phyloP scores from a whole-genome alignment of 2,797 vertebrate genomes.

The Cynodonichthys magdalenae region DNA sequence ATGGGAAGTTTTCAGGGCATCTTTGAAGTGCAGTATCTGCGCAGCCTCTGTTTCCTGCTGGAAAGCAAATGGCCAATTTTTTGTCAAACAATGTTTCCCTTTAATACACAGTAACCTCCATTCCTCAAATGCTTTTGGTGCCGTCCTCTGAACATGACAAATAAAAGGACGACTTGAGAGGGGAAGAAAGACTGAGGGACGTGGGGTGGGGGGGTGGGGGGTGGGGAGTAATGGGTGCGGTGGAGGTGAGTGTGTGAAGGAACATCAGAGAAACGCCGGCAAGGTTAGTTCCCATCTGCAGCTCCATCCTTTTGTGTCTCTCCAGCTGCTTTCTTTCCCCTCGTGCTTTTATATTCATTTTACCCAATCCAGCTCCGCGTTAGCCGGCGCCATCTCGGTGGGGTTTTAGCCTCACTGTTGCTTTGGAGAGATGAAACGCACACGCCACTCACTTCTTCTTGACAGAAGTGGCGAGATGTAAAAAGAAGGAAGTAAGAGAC shows the following conservation, averaged over 20 bases:
- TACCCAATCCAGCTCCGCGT: slow-evolving; percentile 64
- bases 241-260: slow-evolving; percentile 51
- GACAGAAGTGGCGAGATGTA: slow-evolving; percentile 64
- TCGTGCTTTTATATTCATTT: slow-evolving; percentile 64
- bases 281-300: slow-evolving; percentile 78
- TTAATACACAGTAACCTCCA: slow-evolving; percentile 71
- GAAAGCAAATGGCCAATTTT: slow-evolving; percentile 64
- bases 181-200: slow-evolving; percentile 31
- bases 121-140: slow-evolving; percentile 62
- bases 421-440: slow-evolving; percentile 70
- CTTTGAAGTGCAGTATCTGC: slow-evolving; percentile 67
- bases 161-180: slow-evolving; percentile 65
- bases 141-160: slow-evolving; percentile 68
- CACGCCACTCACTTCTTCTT: slow-evolving; percentile 63
- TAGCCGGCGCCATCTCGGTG: slow-evolving; percentile 63
- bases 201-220: slow-evolving; percentile 24
- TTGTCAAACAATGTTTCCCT: slow-evolving; percentile 69
- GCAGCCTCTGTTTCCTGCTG: slow-evolving; percentile 57
- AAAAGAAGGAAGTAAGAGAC: slow-evolving; percentile 53
- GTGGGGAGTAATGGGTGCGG: slow-evolving; percentile 61
- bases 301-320: slow-evolving; percentile 74
- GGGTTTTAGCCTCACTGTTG: slow-evolving; percentile 62
- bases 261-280: slow-evolving; percentile 74
- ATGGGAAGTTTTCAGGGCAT: slow-evolving; percentile 64
- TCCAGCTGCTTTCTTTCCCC: slow-evolving; percentile 70